Evolutionary conservation across 1,140 invertebrate genomes (phyloP).

Genomic region (Brachionus calyciflorus): DNA sequence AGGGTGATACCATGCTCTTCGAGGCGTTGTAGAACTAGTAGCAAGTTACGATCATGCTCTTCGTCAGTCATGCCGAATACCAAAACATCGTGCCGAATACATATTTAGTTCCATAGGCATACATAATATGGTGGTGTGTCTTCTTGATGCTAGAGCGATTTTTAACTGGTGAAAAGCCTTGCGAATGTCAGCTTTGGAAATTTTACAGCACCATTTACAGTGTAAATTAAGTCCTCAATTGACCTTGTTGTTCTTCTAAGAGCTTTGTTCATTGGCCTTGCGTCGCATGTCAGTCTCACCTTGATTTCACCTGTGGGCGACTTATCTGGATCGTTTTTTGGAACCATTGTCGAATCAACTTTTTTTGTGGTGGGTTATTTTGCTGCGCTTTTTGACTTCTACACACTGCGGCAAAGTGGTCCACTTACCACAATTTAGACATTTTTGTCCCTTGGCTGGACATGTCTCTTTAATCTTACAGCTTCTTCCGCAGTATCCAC

Average conservation of each 20-base stretch:
- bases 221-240: background rate
- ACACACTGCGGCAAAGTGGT: background rate
- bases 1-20: no score
- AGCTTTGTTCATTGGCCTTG: background rate
- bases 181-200: conserved; percentile 24
- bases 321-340: no score
- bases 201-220: background rate
- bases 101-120: conserved; percentile 33
- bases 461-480: background rate
- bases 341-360: no score
- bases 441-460: background rate
- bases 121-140: conserved; percentile 59
- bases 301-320: background rate
- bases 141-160: conserved; percentile 46
- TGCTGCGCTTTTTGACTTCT: background rate
- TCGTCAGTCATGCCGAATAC: conserved; percentile 48
- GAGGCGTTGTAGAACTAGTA: conserved; percentile 49
- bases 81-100: conserved; percentile 52
- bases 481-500: background rate
- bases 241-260: background rate
- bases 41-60: conserved; percentile 49
- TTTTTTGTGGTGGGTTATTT: background rate
- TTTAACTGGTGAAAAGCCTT: conserved; percentile 11
- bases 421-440: background rate
- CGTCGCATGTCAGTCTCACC: background rate